These are phyloP conservation scores for Camponotus vicinus DNA, from an alignment of 1,140 invertebrate genomes.

Conservation along the genomic window DNA sequence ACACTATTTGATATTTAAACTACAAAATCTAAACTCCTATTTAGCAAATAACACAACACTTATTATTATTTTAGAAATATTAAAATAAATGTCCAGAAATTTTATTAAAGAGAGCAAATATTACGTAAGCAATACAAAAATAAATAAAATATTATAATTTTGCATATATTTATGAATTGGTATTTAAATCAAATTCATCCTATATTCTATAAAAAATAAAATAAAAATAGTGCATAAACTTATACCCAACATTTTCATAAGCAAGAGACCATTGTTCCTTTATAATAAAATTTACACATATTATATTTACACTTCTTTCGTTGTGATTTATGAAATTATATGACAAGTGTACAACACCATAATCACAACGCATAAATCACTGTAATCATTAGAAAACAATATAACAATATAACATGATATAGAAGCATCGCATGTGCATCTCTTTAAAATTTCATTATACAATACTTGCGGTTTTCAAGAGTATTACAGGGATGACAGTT, in stretches of 20 bases:
- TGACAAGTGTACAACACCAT: not conserved
- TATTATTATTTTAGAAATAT: not conserved
- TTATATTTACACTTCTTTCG: no score
- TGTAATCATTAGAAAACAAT: conserved; percentile 22
- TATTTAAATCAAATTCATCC: not conserved
- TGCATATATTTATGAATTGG: not conserved
- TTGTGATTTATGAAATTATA: not conserved
- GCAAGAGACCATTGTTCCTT: not conserved
- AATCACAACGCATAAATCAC: not conserved
- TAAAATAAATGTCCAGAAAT: not conserved
- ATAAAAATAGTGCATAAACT: conserved; percentile 15
- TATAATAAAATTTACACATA: not conserved
- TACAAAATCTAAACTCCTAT: not conserved
- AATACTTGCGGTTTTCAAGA: conserved; percentile 3
- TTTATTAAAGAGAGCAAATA: not conserved
- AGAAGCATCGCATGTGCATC: not conserved
- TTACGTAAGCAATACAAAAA: not conserved
- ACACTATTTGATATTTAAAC: not conserved
- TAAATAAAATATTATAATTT: not conserved
- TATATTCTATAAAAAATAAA: not conserved
- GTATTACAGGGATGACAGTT: conserved; percentile 56
- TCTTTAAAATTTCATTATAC: not conserved
- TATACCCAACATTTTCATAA: not conserved
- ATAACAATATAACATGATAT: not conserved
- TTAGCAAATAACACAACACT: not conserved